phyloP scores from a whole-genome alignment of 2,113 vertebrate species.

The Pandion haliaetus region DNA sequence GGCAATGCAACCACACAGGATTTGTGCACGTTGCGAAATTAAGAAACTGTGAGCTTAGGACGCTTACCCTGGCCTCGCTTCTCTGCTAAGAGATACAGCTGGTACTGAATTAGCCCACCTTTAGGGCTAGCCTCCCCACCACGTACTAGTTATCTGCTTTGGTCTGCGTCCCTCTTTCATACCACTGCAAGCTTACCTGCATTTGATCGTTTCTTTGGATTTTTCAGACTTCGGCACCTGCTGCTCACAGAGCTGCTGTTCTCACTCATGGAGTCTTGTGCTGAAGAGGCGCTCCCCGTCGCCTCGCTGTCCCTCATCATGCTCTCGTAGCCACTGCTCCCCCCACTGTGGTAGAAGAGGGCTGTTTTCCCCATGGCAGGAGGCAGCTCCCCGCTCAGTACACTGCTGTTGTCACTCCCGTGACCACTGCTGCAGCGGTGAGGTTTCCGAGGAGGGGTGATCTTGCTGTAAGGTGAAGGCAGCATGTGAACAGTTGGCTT shows the following conservation, averaged over 20 bases:
- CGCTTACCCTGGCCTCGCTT: not conserved
- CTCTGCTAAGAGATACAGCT: not conserved
- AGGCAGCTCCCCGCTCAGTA: slow-evolving; percentile 94
- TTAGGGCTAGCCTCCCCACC: not conserved
- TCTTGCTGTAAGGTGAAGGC: slow-evolving; percentile 97
- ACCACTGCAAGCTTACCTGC: slow-evolving; percentile 72
- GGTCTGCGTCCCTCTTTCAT: accelerated
- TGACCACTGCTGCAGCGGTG: slow-evolving; percentile 97
- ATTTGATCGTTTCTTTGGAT: slow-evolving; percentile 88
- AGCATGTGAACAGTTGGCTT: slow-evolving; percentile 79
- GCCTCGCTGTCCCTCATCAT: slow-evolving; percentile 98
- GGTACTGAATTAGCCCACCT: not conserved
- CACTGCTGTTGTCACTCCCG: slow-evolving; percentile 96
- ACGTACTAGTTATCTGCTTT: accelerated
- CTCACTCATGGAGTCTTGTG: slow-evolving; percentile 96
- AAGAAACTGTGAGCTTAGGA: not conserved
- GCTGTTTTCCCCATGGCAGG: slow-evolving; percentile 98
- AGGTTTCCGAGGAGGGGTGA: slow-evolving; percentile 91
- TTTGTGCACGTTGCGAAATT: not conserved
- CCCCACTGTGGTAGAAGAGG: slow-evolving; percentile 96
- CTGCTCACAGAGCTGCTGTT: slow-evolving; percentile 89
- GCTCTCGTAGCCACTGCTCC: slow-evolving; percentile 97
- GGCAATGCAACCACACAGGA: not conserved
- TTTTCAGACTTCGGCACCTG: slow-evolving; percentile 88
- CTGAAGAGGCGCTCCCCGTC: slow-evolving; percentile 91